phyloP scores from a whole-genome alignment of 2,888 invertebrate genomes.

The Syrista parreyssii region DNA sequence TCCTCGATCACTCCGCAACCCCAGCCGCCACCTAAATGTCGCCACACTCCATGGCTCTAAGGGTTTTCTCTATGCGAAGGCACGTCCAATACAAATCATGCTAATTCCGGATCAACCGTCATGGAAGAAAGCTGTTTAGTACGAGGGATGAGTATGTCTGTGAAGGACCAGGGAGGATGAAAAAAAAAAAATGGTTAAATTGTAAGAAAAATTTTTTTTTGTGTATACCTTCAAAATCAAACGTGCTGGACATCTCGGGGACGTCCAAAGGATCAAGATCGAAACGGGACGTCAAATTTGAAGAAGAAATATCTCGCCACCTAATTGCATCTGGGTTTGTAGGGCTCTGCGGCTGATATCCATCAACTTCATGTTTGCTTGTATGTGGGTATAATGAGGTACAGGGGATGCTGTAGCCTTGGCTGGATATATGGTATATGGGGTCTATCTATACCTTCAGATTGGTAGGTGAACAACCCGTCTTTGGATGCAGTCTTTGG shows the following conservation, averaged over 20 bases:
- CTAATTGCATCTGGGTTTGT: conserved; percentile 10
- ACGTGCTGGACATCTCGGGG: not conserved
- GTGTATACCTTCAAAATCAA: not conserved
- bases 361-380: conserved; percentile 44
- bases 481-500: conserved; percentile 6
- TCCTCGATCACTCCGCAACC: conserved; percentile 56
- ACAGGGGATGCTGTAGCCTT: conserved; percentile 21
- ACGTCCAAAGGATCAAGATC: not conserved
- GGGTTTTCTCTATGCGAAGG: conserved; percentile 49
- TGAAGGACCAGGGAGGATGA: not conserved
- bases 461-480: conserved; percentile 24
- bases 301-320: not conserved
- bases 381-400: conserved; percentile 38
- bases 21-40: conserved; percentile 38
- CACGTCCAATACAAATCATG: conserved; percentile 47
- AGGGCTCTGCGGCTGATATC: conserved; percentile 31
- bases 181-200: not conserved
- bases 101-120: conserved; percentile 43
- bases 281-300: not conserved
- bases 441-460: conserved; percentile 13
- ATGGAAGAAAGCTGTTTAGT: conserved; percentile 2
- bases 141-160: too few species aligned
- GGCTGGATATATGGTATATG: conserved; percentile 16
- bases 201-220: not conserved
- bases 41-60: conserved; percentile 33